phyloP scores from a whole-genome alignment of 2,113 vertebrate genomes.

The Crypturellus undulatus region DNA sequence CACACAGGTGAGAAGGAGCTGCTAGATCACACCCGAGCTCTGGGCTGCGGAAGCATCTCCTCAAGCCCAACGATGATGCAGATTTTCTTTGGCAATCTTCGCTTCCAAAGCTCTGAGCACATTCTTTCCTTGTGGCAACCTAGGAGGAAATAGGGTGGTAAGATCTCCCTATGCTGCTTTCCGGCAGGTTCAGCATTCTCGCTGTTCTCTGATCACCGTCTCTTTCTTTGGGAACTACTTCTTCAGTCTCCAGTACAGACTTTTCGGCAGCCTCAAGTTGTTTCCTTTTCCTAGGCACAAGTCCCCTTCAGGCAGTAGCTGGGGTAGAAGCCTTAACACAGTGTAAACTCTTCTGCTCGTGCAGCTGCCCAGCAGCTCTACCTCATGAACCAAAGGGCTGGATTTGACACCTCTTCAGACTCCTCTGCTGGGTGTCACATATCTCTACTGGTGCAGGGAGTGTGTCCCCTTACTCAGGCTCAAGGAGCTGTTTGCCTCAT shows the following conservation, averaged over 20 bases:
- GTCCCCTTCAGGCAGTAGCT: neutral
- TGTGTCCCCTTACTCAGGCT: neutral
- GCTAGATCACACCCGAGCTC: neutral
- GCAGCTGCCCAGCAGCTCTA: too few relatives aligned
- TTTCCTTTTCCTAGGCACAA: neutral
- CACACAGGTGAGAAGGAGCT: slow-evolving; percentile 88
- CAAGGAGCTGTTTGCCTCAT: neutral
- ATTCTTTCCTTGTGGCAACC: neutral
- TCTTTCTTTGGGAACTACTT: neutral
- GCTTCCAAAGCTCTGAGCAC: neutral
- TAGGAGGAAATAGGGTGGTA: neutral
- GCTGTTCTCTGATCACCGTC: neutral
- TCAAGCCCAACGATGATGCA: neutral
- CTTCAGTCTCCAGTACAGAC: rapidly evolving
- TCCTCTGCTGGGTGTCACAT: rapidly evolving
- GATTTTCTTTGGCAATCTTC: neutral
- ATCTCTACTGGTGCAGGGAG: neutral
- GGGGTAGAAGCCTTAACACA: neutral
- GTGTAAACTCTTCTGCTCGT: neutral
- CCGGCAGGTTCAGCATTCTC: neutral
- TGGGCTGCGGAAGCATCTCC: neutral
- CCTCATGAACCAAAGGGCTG: neutral
- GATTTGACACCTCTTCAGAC: neutral
- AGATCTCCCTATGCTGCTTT: neutral
- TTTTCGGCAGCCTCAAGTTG: neutral